Base-by-base conservation (phyloP, 2,888 invertebrate species). In the Aphidoletes aphidimyza region DNA sequence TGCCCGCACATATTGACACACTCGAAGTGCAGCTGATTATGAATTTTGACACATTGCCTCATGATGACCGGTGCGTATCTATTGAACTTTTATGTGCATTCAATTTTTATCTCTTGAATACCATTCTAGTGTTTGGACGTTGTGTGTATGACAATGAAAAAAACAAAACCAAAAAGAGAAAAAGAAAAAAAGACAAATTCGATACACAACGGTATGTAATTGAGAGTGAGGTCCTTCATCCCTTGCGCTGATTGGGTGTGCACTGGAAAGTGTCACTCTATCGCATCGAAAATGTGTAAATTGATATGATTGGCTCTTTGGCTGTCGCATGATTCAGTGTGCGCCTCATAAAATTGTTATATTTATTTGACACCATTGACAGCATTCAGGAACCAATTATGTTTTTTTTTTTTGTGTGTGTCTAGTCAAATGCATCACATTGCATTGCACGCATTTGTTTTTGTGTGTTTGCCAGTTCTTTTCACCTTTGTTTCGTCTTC, bases 301-400 rank as follows among this genome's bases (percentile, higher is more conserved):
- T 81, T 81, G 81, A 81, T 81, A 81, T 81, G 81, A 81, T 81
- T 37, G 81, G 81, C 81, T 81, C 37, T 81, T 22, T 81, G n/a
- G 19, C 37, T 81, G 81, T 37, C 81, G 81, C 37, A 81, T 81
- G 81, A 81, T 81, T 81, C 37, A 81, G 81, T 81, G 36, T 81
- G 11, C n/a, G 37, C 6, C 81, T 81, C 81, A 81, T 81, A 81
- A 81, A 81, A 37, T 37, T 81, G 81, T 81, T 81, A 81, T 81
- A n/a, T 81, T 81, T 81, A 81, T 81, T 81, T 81, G 81, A 69
- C 69, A 69, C 69, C 69, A 69, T 34, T 69, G 69, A 81, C 81
- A 81, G 81, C 69, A 69, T 69, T 69, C 69, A 69, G 69, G 69
- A 69, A 69, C 81, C 81, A 81, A 81, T 81, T 81, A 36, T 14